Base-by-base conservation (phyloP, 2,888 invertebrate genomes). In the Mythimna ferrago region DNA sequence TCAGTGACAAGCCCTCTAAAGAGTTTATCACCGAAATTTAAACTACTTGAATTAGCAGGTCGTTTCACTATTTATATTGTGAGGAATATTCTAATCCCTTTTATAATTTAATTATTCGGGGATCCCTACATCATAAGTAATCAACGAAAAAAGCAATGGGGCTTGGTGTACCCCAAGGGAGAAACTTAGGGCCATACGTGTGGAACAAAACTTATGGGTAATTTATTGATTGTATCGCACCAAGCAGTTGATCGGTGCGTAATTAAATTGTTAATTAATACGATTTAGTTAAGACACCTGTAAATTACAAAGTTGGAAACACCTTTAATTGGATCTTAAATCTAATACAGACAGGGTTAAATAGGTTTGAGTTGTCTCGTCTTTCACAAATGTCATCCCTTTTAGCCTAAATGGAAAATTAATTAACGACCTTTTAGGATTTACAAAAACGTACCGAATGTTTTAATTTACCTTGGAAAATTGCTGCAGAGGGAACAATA, bases 331-430 rank as follows among this genome's bases (percentile, higher is more conserved):
- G 38, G 53, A 65, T 67, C 44, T 32, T 53, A 73, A 73, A 78
- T 67, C 54, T 58, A 56, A 70, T 57, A 67, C 26, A 65, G 66
- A 61, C 54, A 54, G 61, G 41, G 51, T 68, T 78, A 67, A 67
- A 73, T 56, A 65, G n/a, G 73, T 61, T 64, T 65, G 48, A 21
- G 53, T n/a, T 64, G 69, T 73, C 57, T 67, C 35, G 41, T 65
- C 64, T 61, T 70, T 80, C 54, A 73, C 54, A 63, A 78, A 61
- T 65, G 66, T 67, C 61, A 73, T 41, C 51, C 66, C 48, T 56
- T 73, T 70, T 64, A 60, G 56, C 38, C 35, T 65, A 35, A 79
- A 62, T 51, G 38, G 54, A 76, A 66, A 68, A 76, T 81, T 66
- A 73, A 73, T 65, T 62, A 70, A 67, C 21, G 26, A 51, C 6